These are phyloP conservation scores for Itoplectis maculator DNA, from an alignment of 2,888 invertebrate species.

Conservation along the genomic window DNA sequence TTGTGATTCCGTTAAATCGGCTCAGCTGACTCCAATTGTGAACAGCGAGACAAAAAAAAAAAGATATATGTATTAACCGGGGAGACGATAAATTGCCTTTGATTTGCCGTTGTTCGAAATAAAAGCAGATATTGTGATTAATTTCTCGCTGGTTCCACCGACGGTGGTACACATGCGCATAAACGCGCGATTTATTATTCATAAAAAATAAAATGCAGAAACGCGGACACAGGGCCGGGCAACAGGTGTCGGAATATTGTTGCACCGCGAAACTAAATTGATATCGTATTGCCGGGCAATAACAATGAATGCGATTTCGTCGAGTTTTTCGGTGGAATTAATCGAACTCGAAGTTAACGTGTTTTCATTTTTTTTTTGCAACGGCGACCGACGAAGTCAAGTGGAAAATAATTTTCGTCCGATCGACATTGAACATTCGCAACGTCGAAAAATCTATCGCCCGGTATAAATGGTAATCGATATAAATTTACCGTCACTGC, in stretches of 20 bases:
- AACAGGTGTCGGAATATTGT: conserved; percentile 53
- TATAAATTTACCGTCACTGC: too few relatives aligned
- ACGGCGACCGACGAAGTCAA: background rate
- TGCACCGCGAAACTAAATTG: conserved; percentile 18
- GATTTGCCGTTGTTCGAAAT: conserved; percentile 12
- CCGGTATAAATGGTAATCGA: too few relatives aligned
- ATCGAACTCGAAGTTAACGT: conserved; percentile 5
- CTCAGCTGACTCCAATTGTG: background rate
- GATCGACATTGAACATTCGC: too few relatives aligned
- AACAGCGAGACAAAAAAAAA: background rate
- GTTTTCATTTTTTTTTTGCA: background rate
- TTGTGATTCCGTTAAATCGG: background rate
- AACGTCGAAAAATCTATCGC: too few relatives aligned
- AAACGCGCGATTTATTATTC: conserved; percentile 31
- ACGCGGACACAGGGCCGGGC: too few relatives aligned
- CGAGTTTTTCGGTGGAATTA: conserved; percentile 13
- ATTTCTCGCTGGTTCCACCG: background rate
- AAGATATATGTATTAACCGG: background rate
- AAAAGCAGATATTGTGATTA: conserved; percentile 16
- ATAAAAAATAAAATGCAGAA: conserved; percentile 39
- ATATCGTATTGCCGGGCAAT: conserved; percentile 1
- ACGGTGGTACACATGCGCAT: conserved; percentile 23
- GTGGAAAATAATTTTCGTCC: background rate
- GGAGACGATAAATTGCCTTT: conserved; percentile 20
- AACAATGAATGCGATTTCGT: background rate